These are phyloP conservation scores for Mechanitis mazaeus DNA, from an alignment of 2,888 invertebrate species.

Conservation along the genomic window DNA sequence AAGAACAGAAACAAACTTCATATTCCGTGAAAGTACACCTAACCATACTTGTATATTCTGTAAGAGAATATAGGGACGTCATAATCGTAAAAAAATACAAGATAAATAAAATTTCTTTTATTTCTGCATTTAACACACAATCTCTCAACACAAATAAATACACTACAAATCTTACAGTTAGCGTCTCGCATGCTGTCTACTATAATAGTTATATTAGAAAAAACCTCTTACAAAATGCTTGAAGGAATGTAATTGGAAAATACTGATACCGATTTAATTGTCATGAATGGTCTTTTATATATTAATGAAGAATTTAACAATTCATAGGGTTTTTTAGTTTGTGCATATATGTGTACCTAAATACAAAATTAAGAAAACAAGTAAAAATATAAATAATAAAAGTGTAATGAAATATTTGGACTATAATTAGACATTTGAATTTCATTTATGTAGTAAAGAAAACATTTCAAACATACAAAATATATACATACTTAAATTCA, in stretches of 20 bases:
- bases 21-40: too few relatives aligned
- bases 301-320: not conserved
- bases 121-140: constrained; percentile 42
- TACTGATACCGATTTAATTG: not conserved
- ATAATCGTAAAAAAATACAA: constrained; percentile 10
- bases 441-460: too few relatives aligned
- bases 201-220: not conserved
- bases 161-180: constrained; percentile 42
- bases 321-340: too few relatives aligned
- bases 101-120: not conserved
- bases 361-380: too few relatives aligned
- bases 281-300: constrained; percentile 3
- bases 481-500: too few relatives aligned
- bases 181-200: not conserved
- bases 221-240: not conserved
- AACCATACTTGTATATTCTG: too few relatives aligned
- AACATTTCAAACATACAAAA: too few relatives aligned
- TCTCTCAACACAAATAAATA: constrained; percentile 62
- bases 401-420: too few relatives aligned
- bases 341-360: too few relatives aligned
- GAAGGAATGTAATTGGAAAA: not conserved
- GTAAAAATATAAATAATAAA: too few relatives aligned
- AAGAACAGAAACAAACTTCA: too few relatives aligned
- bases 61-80: not conserved
- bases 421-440: too few relatives aligned